Evolutionary conservation across 2,113 vertebrate genomes (phyloP).

Genomic region (Excalfactoria chinensis): DNA sequence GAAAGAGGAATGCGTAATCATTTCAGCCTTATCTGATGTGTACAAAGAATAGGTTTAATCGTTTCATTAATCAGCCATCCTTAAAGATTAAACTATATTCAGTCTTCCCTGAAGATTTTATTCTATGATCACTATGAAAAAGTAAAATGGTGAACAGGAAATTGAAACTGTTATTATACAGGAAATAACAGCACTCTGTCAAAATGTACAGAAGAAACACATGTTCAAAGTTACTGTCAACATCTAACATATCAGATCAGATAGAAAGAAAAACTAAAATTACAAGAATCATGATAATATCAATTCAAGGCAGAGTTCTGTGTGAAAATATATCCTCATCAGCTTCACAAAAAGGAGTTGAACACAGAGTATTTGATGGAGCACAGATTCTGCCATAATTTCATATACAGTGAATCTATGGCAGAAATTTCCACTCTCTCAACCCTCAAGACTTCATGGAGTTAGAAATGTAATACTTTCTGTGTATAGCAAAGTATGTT

Average conservation of each 20-base stretch:
- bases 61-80: conserved; percentile 74
- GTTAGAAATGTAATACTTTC: neutral
- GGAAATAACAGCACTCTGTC: conserved; percentile 99
- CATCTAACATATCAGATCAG: conserved; percentile 86
- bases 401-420: neutral
- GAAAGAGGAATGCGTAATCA: conserved; percentile 41
- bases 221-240: conserved; percentile 85
- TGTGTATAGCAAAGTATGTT: neutral
- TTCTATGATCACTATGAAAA: conserved; percentile 85
- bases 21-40: conserved; percentile 28
- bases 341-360: conserved; percentile 10
- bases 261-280: conserved; percentile 70
- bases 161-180: conserved; percentile 98
- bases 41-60: conserved; percentile 62
- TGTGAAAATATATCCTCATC: conserved; percentile 27
- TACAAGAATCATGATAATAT: conserved; percentile 63
- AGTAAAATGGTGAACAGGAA: conserved; percentile 91
- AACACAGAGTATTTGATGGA: conserved; percentile 42
- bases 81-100: conserved; percentile 71
- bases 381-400: conserved; percentile 34
- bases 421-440: neutral
- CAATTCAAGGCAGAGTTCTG: conserved; percentile 51
- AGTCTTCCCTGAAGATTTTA: conserved; percentile 81
- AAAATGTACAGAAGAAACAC: conserved; percentile 95
- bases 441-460: neutral